Evolutionary conservation across 2,113 vertebrate species (phyloP).

Genomic region (Nothoprocta pentlandii): DNA sequence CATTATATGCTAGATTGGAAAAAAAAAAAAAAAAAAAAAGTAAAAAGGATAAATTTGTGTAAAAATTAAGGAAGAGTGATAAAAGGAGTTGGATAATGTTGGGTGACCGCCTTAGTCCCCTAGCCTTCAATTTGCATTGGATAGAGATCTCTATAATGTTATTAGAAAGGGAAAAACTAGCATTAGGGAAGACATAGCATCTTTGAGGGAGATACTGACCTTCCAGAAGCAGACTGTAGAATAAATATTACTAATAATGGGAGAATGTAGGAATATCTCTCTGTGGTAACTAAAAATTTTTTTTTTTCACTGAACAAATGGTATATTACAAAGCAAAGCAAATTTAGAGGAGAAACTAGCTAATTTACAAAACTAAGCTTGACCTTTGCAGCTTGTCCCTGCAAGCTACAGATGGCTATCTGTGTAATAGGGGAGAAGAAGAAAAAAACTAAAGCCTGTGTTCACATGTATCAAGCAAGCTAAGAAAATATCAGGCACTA

Average conservation of each 20-base stretch:
- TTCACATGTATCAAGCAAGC: not conserved
- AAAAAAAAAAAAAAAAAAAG: not conserved
- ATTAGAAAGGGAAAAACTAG: conserved; percentile 65
- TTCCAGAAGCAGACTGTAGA: conserved; percentile 36
- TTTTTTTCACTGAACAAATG: conserved; percentile 25
- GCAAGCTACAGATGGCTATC: not conserved
- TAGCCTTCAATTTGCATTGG: conserved; percentile 46
- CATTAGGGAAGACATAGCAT: conserved; percentile 34
- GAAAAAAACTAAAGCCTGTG: not conserved
- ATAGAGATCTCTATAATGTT: conserved; percentile 45
- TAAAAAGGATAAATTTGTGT: not conserved
- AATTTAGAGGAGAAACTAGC: not conserved
- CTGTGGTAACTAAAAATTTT: not conserved
- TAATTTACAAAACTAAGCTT: not conserved
- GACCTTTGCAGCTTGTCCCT: not conserved
- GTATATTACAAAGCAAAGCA: not conserved
- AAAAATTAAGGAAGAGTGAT: not conserved
- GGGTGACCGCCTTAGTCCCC: conserved; percentile 21
- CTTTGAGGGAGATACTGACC: conserved; percentile 53
- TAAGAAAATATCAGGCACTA: not conserved
- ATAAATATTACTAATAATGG: conserved; percentile 31
- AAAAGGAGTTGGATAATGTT: conserved; percentile 11
- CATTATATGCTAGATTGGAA: not conserved
- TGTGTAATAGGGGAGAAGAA: not conserved
- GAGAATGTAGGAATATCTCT: not conserved